A percentile compares a stretch with the other conserved stretches of the same genome.
These are phyloP conservation scores for Zelostemma sp. DNA, from an alignment of 1,140 invertebrate species.

Conservation along the genomic window DNA sequence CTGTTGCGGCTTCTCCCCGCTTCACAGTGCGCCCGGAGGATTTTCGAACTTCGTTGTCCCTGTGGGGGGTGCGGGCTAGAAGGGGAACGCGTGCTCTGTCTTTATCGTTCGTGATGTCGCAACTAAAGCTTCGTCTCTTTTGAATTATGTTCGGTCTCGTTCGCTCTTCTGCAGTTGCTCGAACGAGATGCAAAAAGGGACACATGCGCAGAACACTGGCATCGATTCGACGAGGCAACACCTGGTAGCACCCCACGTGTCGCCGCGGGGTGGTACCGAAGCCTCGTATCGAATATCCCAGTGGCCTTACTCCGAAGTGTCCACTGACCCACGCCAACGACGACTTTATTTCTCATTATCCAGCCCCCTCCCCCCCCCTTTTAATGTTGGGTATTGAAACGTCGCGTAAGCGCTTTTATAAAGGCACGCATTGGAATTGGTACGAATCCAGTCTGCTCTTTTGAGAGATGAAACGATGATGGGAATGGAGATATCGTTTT, in stretches of 20 bases:
- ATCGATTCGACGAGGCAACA: constrained; percentile 67
- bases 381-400: too few species aligned
- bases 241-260: constrained; percentile 66
- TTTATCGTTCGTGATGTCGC: constrained; percentile 7
- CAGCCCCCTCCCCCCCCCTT: too few species aligned
- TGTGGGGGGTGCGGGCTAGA: constrained; percentile 19
- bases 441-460: too few species aligned
- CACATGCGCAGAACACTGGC: constrained; percentile 55
- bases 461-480: too few species aligned
- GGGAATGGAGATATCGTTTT: too few species aligned
- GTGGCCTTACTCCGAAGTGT: constrained; percentile 44
- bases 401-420: too few species aligned
- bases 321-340: constrained; percentile 56
- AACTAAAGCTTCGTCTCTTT: too few species aligned
- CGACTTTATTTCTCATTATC: too few species aligned
- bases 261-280: constrained; percentile 55
- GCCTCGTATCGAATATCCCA: constrained; percentile 60
- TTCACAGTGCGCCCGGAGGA: neutral
- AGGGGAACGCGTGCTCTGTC: constrained; percentile 18
- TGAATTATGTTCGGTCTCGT: too few species aligned
- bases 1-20: constrained; percentile 49
- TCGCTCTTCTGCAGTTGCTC: constrained; percentile 8
- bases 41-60: neutral
- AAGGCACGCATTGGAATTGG: too few species aligned
- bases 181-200: constrained; percentile 11